These are phyloP conservation scores for Bursaphelenchus okinawaensis DNA, from an alignment of 2,888 invertebrate species.

Conservation along the genomic window DNA sequence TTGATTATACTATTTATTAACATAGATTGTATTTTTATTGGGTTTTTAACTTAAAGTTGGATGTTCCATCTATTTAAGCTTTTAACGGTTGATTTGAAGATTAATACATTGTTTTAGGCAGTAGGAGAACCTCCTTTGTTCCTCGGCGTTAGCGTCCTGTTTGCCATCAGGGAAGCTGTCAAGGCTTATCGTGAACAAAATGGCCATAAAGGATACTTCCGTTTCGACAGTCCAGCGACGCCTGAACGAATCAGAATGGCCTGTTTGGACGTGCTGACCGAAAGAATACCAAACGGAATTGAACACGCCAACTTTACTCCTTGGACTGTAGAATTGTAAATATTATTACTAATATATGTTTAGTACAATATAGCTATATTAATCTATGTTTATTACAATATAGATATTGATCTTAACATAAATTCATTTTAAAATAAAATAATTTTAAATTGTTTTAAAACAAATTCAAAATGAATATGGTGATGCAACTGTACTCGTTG, in stretches of 20 bases:
- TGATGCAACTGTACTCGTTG: too few relatives aligned
- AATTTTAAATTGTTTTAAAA: too few relatives aligned
- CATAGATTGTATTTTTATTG: too few relatives aligned
- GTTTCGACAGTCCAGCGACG: slow-evolving; percentile 75
- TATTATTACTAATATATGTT: too few relatives aligned
- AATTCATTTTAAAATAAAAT: too few relatives aligned
- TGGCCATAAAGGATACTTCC: slow-evolving; percentile 64
- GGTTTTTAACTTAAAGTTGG: neutral
- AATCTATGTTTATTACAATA: too few relatives aligned
- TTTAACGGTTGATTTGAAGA: slow-evolving; percentile 1
- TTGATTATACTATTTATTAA: neutral
- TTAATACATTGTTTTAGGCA: slow-evolving; percentile 74
- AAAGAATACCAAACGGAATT: slow-evolving; percentile 23
- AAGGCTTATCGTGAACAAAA: slow-evolving; percentile 71
- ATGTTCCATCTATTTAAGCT: neutral
- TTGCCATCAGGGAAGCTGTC: slow-evolving; percentile 79
- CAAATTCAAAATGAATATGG: too few relatives aligned
- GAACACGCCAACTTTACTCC: slow-evolving; percentile 5
- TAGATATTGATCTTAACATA: too few relatives aligned
- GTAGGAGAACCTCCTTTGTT: slow-evolving; percentile 92
- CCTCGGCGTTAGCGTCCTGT: slow-evolving; percentile 78
- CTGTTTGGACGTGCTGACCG: slow-evolving; percentile 69
- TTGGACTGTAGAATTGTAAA: slow-evolving; percentile 5
- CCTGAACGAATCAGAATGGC: slow-evolving; percentile 81
- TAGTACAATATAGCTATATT: too few relatives aligned